Base-by-base conservation (phyloP, 35 echinoderm and acorn worm genomes). In the Apostichopus californicus region DNA sequence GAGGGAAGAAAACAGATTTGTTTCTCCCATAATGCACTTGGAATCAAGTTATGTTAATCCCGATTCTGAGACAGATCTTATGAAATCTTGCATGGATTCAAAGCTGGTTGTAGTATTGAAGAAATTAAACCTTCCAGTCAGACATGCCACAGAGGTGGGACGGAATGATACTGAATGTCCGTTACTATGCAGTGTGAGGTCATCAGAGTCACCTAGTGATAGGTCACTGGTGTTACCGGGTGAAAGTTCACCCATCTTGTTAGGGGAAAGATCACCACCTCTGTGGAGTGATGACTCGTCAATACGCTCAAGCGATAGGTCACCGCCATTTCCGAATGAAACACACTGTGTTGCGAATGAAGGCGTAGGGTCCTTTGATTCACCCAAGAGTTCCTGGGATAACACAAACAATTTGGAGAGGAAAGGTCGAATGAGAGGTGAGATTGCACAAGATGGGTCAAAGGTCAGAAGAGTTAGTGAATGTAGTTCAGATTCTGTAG, bases 381-480 rank as follows among this genome's bases (percentile, higher is more conserved):
- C 71, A 18, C 21, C 71, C 71, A 75, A 75, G n/a, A 3, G 20
- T 75, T 22, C 71, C 15, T 75, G 14, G 17, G 7, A n/a, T 20
- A 6, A 22, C 71, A 7, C 6, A 18, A 22, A 75, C 6, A 75
- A 22, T 6, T 75, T 6, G 6, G 71, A 22, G 14, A 75, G 71
- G 17, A 75, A n/a, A n/a, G 1, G 7, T 9, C 8, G 1, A 61
- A 9, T 61, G 58, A 61, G 11, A 8, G 17, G 6, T 75, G 71
- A n/a, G 14, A 20, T 75, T 7, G 15, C 6, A 18, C 15, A 75
- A 1, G 5, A 75, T 0, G 3, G 71, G 71, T 75, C 71, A 75
- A 75, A 75, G 71, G 71, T 75, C 71, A 75, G 71, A 22, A 75
- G 71, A 75, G 71, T 75, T 7, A 75, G 71, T 75, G 71, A 75